phyloP scores from a whole-genome alignment of 2,113 vertebrate genomes.

The Centropristis striata region DNA sequence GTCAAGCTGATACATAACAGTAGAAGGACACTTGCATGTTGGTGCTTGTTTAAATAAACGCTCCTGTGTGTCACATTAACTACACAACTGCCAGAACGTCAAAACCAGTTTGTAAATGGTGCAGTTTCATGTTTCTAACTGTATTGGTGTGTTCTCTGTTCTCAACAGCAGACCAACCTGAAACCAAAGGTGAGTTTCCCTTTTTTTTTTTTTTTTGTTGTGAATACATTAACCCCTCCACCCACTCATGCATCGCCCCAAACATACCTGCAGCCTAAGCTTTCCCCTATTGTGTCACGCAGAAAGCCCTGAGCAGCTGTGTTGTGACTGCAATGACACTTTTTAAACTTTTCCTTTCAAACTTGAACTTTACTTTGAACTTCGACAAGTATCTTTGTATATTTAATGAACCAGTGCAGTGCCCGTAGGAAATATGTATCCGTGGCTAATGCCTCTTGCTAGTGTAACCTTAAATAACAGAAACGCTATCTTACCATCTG shows the following conservation, averaged over 20 bases:
- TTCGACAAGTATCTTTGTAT: neutral
- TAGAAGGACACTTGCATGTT: neutral
- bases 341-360: neutral
- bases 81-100: neutral
- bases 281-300: slow-evolving; percentile 7
- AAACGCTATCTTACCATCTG: too few relatives aligned
- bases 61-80: neutral
- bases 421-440: too few relatives aligned
- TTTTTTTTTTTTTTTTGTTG: slow-evolving; percentile 13
- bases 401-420: too few relatives aligned
- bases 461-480: too few relatives aligned
- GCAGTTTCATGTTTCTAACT: slow-evolving; percentile 28
- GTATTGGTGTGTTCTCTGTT: slow-evolving; percentile 21
- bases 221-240: slow-evolving; percentile 7
- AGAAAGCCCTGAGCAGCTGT: slow-evolving; percentile 3
- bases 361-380: neutral
- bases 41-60: neutral
- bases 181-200: slow-evolving; percentile 60
- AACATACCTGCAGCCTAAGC: slow-evolving; percentile 26
- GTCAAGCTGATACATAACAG: neutral
- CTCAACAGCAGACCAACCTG: neutral
- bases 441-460: too few relatives aligned
- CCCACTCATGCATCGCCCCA: neutral
- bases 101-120: slow-evolving; percentile 2
- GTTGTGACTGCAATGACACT: slow-evolving; percentile 24